These are phyloP conservation scores for Drosophila novamexicana DNA, from an alignment of 1,140 invertebrate genomes.

Conservation along the genomic window DNA sequence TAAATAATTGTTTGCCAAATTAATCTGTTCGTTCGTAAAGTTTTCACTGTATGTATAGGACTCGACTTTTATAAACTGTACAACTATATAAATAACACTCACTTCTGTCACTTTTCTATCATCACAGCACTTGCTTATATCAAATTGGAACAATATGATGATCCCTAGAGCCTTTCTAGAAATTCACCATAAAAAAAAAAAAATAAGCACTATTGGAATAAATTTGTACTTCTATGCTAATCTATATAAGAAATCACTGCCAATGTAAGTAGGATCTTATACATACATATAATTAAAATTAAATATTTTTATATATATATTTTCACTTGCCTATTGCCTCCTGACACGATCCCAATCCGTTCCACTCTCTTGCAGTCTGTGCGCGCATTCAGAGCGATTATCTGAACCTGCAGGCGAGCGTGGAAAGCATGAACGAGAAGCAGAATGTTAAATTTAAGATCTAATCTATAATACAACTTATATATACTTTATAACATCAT, in stretches of 20 bases:
- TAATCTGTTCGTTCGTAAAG: background rate
- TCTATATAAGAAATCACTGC: slow-evolving; percentile 45
- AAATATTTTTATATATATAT: background rate
- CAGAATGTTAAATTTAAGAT: slow-evolving; percentile 81
- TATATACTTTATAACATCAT: slow-evolving; percentile 1
- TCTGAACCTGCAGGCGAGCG: slow-evolving; percentile 64
- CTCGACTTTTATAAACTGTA: background rate
- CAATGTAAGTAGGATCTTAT: slow-evolving; percentile 65
- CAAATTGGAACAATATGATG: slow-evolving; percentile 84
- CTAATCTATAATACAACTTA: slow-evolving; percentile 31
- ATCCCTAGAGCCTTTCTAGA: slow-evolving; percentile 69
- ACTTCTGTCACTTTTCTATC: slow-evolving; percentile 59
- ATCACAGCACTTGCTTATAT: slow-evolving; percentile 83
- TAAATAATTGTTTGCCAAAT: too few relatives aligned
- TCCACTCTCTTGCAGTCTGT: slow-evolving; percentile 62
- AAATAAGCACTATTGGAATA: slow-evolving; percentile 45
- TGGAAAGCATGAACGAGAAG: slow-evolving; percentile 73
- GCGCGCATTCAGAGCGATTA: slow-evolving; percentile 73
- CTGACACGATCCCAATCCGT: slow-evolving; percentile 5
- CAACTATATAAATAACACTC: slow-evolving; percentile 40
- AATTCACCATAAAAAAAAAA: slow-evolving; percentile 41
- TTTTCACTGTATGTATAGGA: slow-evolving; percentile 14
- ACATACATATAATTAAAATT: background rate
- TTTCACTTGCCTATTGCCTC: background rate
- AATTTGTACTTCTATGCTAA: slow-evolving; percentile 19